Conservation (phyloP, 1,140 invertebrate species). For the Drosophila leontia region DNA sequence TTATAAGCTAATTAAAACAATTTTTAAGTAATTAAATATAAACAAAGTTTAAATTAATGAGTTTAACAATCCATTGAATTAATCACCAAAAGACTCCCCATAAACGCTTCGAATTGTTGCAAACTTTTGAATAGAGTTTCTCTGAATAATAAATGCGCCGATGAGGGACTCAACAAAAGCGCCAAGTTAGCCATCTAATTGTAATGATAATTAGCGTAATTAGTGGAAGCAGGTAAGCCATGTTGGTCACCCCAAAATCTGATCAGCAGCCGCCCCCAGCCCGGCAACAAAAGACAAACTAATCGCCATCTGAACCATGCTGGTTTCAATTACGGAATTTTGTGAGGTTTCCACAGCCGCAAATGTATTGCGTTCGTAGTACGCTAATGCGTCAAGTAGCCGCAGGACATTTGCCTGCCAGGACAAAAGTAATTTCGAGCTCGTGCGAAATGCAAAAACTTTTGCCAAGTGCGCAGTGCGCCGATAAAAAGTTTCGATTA, state of each 20-base stretch:
- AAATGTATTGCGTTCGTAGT: slow-evolving; percentile 54
- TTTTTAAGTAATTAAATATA: neutral
- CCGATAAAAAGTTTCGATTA: slow-evolving; percentile 80
- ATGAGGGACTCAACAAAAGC: slow-evolving; percentile 22
- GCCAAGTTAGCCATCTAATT: slow-evolving; percentile 48
- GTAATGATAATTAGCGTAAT: slow-evolving; percentile 74
- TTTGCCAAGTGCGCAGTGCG: slow-evolving; percentile 47
- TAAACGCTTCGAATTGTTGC: slow-evolving; percentile 1
- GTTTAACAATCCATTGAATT: neutral
- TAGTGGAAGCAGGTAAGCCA: slow-evolving; percentile 49
- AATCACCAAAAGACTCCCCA: neutral
- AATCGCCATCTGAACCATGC: slow-evolving; percentile 15
- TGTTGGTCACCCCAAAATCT: slow-evolving; percentile 44
- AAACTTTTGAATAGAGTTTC: slow-evolving; percentile 29
- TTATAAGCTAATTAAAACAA: too few species aligned
- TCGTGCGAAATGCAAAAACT: slow-evolving; percentile 79
- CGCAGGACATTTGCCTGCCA: slow-evolving; percentile 41
- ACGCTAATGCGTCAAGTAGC: slow-evolving; percentile 67
- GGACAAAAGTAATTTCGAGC: slow-evolving; percentile 70
- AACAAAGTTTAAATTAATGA: neutral
- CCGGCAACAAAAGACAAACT: slow-evolving; percentile 6
- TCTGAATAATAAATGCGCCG: slow-evolving; percentile 37
- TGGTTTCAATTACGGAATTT: slow-evolving; percentile 73
- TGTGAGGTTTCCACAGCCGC: slow-evolving; percentile 31
- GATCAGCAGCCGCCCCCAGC: slow-evolving; percentile 34